phyloP scores from a whole-genome alignment of 2,888 invertebrate species.

The Sabatieria punctata region DNA sequence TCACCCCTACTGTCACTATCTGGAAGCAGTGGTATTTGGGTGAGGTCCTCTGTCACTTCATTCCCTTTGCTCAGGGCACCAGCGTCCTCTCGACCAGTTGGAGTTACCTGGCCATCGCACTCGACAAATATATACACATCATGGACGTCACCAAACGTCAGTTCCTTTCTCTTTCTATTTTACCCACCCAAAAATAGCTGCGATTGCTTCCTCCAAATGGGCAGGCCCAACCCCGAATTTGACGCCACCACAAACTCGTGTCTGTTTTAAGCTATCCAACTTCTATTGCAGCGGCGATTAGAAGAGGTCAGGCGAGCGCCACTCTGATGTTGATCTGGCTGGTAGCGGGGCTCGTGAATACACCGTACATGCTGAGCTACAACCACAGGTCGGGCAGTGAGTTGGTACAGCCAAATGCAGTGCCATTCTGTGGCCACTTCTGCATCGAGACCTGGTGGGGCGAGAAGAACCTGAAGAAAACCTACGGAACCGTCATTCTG shows the following conservation, averaged over 20 bases:
- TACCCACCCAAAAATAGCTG: too few species aligned
- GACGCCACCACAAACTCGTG: too few species aligned
- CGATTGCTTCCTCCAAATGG: too few species aligned
- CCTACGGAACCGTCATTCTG: conserved; percentile 68
- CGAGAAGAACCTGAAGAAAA: conserved; percentile 52
- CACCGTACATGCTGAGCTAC: conserved; percentile 26
- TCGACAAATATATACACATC: conserved; percentile 30
- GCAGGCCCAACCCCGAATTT: too few species aligned
- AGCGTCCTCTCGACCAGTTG: conserved; percentile 30
- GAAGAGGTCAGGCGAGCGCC: neutral
- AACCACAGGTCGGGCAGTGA: conserved; percentile 42
- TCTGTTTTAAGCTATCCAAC: too few species aligned
- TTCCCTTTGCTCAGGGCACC: conserved; percentile 25
- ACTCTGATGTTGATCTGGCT: conserved; percentile 25
- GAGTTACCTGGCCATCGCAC: conserved; percentile 26
- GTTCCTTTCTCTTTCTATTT: too few species aligned
- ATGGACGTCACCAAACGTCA: neutral
- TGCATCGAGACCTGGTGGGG: conserved; percentile 52
- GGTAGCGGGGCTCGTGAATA: conserved; percentile 22
- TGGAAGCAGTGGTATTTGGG: conserved; percentile 30
- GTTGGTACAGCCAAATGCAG: neutral
- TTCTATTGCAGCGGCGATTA: too few species aligned
- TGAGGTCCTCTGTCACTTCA: conserved; percentile 24
- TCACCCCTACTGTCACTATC: conserved; percentile 20
- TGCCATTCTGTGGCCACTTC: conserved; percentile 38